Evolutionary conservation across 2,113 vertebrate genomes (phyloP), one percentile per base, ranked within the genome.

Genomic region (Pandion haliaetus): DNA sequence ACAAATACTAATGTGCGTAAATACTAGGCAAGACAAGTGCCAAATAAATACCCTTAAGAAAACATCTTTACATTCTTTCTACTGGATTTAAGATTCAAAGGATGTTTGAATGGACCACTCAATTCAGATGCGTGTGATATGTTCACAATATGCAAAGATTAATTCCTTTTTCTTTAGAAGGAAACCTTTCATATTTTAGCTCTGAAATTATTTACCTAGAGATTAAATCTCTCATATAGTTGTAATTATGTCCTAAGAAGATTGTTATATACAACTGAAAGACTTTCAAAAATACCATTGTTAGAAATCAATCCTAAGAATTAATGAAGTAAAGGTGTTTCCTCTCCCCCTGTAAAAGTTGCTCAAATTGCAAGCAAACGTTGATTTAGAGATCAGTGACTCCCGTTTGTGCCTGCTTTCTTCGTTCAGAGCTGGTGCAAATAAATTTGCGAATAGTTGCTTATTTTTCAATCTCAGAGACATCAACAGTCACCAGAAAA

Each of bases 381-480:
- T 26, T 62, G 71, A 59, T 47, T 88, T 69, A 76, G 67, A 76
- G 40, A 52, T 4, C 10, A 1, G 19, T 54, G 34, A 71, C 23
- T 67, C 42, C 14, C 1, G 1, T 66, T 58, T 78, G 57, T 45
- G 77, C 10, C 87, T 82, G 3, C 82, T 78, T 88, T 90, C 76
- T 63, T 91, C 65, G 54, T 72, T 83, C 52, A 69, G 80, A 94
- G 44, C 57, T 79, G 40, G 19, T 32, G 9, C 36, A 89, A 84
- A 61, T 54, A 76, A 79, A 79, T 84, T 82, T 58, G 62, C 94
- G 54, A 76, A 66, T 38, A 89, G 65, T 15, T 76, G 15, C 49
- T 92, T 82, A 89, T 92, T 93, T 97, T 96, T 91, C 91, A 82
- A 38, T 91, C 69, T 82, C 54, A 57, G 38, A 89, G 20, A 45